Evolutionary conservation across 2,888 invertebrate species (phyloP), one percentile per base, ranked within the genome.

Genomic region (Drosophila koepferae): DNA sequence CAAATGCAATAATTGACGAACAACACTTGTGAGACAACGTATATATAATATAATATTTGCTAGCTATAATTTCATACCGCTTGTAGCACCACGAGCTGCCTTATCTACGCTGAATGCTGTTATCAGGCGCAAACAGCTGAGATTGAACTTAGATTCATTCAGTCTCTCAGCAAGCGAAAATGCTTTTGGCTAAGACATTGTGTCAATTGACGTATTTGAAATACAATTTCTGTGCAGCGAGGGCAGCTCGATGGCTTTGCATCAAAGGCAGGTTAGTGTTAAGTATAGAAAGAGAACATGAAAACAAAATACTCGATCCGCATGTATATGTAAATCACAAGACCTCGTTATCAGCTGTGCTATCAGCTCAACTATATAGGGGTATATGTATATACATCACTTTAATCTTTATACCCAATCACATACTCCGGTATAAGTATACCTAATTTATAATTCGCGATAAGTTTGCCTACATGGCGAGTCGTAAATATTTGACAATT

Each of bases 341-440:
- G 59, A 60, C 76, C 72, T 76, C 76, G 62, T 51, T 18, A 7
- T 41, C 34, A 49, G 2, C 16, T 20, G 10, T 7, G 12, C 23
- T 61, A 62, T 28, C 49, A 34, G 18, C 12, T 23, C 20, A 62
- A n/a, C 16, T 36, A 12, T 20, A n/a, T 48, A 9, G 41, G 9
- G 23, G 38, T 65, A 16, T 63, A 38, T 41, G 6, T 46, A 31
- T 62, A 40, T 44, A 12, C 34, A 1, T 41, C 6, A 28, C 48
- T 48, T 28, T 59, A 66, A 80, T 56, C 59, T 61, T 0, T 49
- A n/a, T 5, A 5, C 48, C 23, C 28, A 48, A n/a, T 48, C 28
- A 3, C 9, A 31, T 16, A 8, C 23, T 28, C 0, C 14, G n/a
- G 20, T 20, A 44, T 23, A n/a, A 1, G 14, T n/a, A 16, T 49